Percentiles rank a stretch among this genome's conserved stretches.
Evolutionary conservation across 2,888 invertebrate genomes (phyloP).

Genomic region (Phlogophora meticulosa): DNA sequence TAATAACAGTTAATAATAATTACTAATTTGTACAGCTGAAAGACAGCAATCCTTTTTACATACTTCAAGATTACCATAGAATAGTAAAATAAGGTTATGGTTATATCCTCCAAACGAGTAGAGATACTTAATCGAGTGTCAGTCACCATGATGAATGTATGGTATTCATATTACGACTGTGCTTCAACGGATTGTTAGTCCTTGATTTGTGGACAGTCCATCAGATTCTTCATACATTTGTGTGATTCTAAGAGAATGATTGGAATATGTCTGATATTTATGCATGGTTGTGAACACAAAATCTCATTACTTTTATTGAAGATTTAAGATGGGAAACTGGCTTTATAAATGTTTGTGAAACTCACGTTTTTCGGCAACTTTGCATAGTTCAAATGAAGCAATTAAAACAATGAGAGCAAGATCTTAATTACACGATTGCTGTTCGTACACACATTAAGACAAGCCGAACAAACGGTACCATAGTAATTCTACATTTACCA

Average conservation of each 20-base stretch:
- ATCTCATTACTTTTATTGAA: conserved; percentile 7
- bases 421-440: conserved; percentile 49
- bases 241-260: conserved; percentile 9
- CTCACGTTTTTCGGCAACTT: conserved; percentile 33
- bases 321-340: conserved; percentile 9
- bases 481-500: conserved; percentile 40
- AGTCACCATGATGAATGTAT: conserved; percentile 43
- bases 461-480: conserved; percentile 43
- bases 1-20: too few relatives aligned
- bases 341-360: conserved; percentile 28
- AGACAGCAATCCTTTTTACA: neutral
- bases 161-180: conserved; percentile 28
- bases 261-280: conserved; percentile 1
- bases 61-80: conserved; percentile 3
- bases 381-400: conserved; percentile 36
- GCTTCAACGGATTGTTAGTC: conserved; percentile 24
- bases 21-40: neutral
- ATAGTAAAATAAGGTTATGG: conserved; percentile 23
- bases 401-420: conserved; percentile 37
- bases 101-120: conserved; percentile 24
- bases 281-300: conserved; percentile 4
- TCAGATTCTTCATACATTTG: conserved; percentile 21
- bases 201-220: conserved; percentile 28
- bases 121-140: conserved; percentile 51
- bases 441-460: conserved; percentile 30